Evolutionary conservation across 2,888 invertebrate species (phyloP).

Genomic region (Synanthedon tipuliformis): DNA sequence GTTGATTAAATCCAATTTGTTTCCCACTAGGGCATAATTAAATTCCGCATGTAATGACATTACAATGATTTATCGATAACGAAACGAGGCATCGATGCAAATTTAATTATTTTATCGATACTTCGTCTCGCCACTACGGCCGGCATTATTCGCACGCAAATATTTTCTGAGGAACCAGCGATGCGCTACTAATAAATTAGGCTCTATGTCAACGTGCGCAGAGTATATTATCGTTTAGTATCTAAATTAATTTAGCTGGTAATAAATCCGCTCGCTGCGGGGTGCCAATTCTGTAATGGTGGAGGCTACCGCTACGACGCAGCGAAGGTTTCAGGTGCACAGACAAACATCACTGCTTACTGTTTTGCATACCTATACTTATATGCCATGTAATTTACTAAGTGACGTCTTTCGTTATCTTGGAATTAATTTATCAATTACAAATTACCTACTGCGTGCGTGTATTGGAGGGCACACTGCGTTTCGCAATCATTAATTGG

Average conservation of each 20-base stretch:
- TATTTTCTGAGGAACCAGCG: background rate
- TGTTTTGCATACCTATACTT: no score
- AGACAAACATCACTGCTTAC: no score
- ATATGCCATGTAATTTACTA: no score
- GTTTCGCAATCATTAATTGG: no score
- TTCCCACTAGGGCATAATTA: background rate
- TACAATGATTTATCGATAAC: conserved; percentile 11
- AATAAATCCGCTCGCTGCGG: conserved; percentile 34
- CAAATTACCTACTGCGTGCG: no score
- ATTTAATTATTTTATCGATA: conserved; percentile 36
- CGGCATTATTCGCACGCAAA: background rate
- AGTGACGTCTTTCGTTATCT: no score
- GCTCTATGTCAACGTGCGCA: conserved; percentile 1
- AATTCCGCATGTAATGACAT: background rate
- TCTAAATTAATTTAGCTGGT: conserved; percentile 15
- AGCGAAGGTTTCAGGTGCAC: background rate
- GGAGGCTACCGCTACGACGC: conserved; percentile 12
- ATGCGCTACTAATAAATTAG: background rate
- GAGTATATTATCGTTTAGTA: background rate
- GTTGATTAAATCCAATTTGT: background rate
- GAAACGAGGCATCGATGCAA: conserved; percentile 24
- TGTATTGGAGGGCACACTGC: no score
- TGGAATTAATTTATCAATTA: no score
- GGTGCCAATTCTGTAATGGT: conserved; percentile 23
- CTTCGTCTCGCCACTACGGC: background rate